Percentiles rank a stretch among this genome's conserved stretches.
Conservation (phyloP, 2,113 vertebrate genomes). For the Heterochromis multidens region DNA sequence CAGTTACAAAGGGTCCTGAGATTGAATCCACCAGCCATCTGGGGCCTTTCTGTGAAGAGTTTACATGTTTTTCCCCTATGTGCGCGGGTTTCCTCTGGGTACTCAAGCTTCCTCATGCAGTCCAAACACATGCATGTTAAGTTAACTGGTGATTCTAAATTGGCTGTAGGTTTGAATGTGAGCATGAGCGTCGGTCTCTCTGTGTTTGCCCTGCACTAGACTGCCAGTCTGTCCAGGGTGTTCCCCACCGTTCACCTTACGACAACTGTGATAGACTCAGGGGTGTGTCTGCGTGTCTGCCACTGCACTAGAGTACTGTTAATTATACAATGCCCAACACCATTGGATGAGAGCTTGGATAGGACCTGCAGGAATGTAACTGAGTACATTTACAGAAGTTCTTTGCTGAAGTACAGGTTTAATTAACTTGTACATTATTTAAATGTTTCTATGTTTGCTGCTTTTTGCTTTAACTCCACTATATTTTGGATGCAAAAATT, state of each 20-base stretch:
- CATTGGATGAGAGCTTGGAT: not conserved
- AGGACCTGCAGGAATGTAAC: not conserved
- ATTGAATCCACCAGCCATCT: not conserved
- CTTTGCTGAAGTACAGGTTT: not conserved
- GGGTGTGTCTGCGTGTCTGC: not conserved
- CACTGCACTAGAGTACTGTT: not conserved
- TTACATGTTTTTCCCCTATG: not conserved
- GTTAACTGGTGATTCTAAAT: not conserved
- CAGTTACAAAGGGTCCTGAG: not conserved
- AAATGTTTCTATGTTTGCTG: not conserved
- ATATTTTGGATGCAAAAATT: not conserved
- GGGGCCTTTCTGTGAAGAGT: not conserved
- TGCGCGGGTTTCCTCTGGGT: not conserved
- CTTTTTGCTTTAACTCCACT: not conserved
- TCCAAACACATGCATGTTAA: not conserved
- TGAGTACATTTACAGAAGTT: accelerated
- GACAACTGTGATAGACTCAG: not conserved
- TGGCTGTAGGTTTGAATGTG: too few species aligned
- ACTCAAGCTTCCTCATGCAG: not conserved
- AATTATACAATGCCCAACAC: not conserved
- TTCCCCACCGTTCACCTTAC: not conserved
- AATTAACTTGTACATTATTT: too few species aligned
- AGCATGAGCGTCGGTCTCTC: too few species aligned
- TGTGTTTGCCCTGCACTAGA: not conserved
- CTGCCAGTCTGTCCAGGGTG: not conserved